Conservation (phyloP, 92 coral and sea anemone genomes). For the Epizoanthus ramosus region DNA sequence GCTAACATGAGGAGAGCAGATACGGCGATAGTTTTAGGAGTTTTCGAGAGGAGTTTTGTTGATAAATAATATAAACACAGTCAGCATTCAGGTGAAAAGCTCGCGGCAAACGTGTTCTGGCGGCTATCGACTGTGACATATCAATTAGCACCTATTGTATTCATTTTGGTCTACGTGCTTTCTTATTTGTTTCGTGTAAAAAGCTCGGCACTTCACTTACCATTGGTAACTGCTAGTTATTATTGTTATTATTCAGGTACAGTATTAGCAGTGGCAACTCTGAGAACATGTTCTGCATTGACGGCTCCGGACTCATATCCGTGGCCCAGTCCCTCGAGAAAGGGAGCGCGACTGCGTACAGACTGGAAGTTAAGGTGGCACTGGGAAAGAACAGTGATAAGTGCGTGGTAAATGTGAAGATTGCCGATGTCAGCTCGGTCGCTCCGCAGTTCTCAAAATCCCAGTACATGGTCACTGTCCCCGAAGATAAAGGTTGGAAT, state of each 20-base stretch:
- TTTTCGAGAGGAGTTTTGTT: no score
- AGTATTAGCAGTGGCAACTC: slow-evolving; percentile 65
- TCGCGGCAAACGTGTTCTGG: no score
- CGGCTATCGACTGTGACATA: no score
- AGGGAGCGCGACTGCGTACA: slow-evolving; percentile 67
- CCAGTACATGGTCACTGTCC: slow-evolving; percentile 52
- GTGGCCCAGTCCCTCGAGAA: slow-evolving; percentile 70
- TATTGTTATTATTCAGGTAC: slow-evolving; percentile 54
- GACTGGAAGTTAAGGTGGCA: slow-evolving; percentile 69
- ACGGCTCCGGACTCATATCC: slow-evolving; percentile 64
- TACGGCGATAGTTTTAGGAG: no score
- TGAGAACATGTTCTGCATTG: slow-evolving; percentile 71
- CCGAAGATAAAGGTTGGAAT: slow-evolving; percentile 74
- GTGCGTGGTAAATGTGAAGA: slow-evolving; percentile 63
- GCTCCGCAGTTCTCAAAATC: slow-evolving; percentile 63
- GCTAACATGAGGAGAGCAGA: no score
- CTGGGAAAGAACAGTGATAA: slow-evolving; percentile 55
- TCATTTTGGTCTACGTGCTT: no score
- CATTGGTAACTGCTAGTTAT: no score
- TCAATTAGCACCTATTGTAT: no score
- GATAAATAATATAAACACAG: no score
- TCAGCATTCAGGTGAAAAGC: no score
- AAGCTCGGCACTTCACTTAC: no score
- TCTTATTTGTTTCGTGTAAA: no score
- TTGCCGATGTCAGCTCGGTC: slow-evolving; percentile 54